Evolutionary conservation across 1,140 invertebrate species (phyloP), one percentile per base, ranked within the genome.

Genomic region (Drosophila aff.): DNA sequence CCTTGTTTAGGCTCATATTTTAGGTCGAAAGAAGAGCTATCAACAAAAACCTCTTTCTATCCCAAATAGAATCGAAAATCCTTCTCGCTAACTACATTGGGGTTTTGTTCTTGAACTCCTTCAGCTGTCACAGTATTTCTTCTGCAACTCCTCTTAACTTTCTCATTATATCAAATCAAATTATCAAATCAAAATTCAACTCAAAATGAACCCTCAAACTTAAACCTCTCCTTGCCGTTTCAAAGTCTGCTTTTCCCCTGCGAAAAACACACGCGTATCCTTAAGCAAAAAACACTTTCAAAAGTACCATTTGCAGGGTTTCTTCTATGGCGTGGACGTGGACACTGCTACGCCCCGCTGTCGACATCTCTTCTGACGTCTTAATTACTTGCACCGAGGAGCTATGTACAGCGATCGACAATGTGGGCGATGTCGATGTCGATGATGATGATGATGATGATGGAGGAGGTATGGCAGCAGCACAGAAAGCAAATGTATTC

Each of bases 271-370:
- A 38, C 16, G 18, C 15, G 33, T 9, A 9, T 58, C 15, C n/a
- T 36, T 18, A 5, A 50, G 3, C n/a, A 21, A 21, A 43, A 18
- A 50, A 63, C 21, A 2, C 18, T 44, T 38, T 36, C 2, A 65
- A 64, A 84, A 72, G 79, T 85, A 85, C 82, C 82, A 85, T 84
- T 81, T 59, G 44, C 49, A 76, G 55, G 58, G 81, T 82, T 10
- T 84, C 73, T 49, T 76, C 65, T 55, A 43, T 43, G 31, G 31
- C 47, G 26, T n/a, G 43, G 10, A 18, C 18, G 44, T 21, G 21
- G 21, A 43, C 36, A 46, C 41, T 65, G 6, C 44, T 43, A 47
- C 50, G 57, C 40, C 67, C 55, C 50, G 23, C 13, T 38, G 69
- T 57, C 33, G 78, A 55, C 33, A 65, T 46, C 49, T 57, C 69